Conservation (phyloP, 2,888 invertebrate genomes). For the Drosophila fungiperda region DNA sequence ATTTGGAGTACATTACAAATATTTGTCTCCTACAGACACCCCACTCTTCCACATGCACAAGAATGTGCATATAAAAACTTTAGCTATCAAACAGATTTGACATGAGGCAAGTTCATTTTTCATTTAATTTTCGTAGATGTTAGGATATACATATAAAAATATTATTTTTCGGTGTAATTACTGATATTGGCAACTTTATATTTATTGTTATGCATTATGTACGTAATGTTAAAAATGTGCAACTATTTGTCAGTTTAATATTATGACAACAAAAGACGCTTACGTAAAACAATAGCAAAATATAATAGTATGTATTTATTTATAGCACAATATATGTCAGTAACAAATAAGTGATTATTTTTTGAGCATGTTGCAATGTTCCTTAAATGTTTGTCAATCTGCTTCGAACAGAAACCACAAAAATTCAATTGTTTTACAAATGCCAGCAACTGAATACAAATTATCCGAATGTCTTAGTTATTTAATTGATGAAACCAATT, state of each 20-base stretch:
- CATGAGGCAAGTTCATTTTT: slow-evolving; percentile 44
- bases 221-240: slow-evolving; percentile 61
- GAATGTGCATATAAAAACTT: slow-evolving; percentile 42
- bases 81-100: slow-evolving; percentile 40
- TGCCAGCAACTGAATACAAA: slow-evolving; percentile 20
- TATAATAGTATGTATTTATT: slow-evolving; percentile 48
- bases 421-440: slow-evolving; percentile 12
- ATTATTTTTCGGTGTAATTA: slow-evolving; percentile 65
- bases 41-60: slow-evolving; percentile 2
- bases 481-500: slow-evolving; percentile 44
- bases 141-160: slow-evolving; percentile 68
- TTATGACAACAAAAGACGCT: slow-evolving; percentile 49
- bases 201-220: slow-evolving; percentile 59
- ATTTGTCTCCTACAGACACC: slow-evolving; percentile 24
- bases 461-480: slow-evolving; percentile 19
- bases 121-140: slow-evolving; percentile 48
- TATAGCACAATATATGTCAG: slow-evolving; percentile 15
- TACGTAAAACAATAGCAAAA: slow-evolving; percentile 48
- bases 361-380: slow-evolving; percentile 51
- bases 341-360: slow-evolving; percentile 12
- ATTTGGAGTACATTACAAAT: slow-evolving; percentile 37
- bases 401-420: slow-evolving; percentile 30
- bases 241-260: slow-evolving; percentile 45
- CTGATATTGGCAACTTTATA: slow-evolving; percentile 75
- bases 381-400: slow-evolving; percentile 27